Evolutionary conservation across 2,797 vertebrate genomes (phyloP), one percentile per base, ranked within the genome.

Genomic region (Lophura swinhoii): DNA sequence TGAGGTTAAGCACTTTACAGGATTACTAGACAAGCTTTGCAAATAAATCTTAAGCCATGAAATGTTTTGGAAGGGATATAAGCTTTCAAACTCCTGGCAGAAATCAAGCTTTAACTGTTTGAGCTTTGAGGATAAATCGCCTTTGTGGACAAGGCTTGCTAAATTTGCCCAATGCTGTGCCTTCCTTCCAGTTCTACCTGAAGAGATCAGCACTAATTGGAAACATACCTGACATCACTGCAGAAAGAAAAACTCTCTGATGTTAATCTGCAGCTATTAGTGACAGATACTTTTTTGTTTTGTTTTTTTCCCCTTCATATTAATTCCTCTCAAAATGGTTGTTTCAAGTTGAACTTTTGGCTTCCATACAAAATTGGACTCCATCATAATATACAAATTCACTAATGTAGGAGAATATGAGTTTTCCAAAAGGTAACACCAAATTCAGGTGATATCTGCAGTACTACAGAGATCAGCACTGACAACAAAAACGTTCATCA

Each of bases 31-130:
- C 90, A 67, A 94, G 51, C 64, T 88, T 64, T 82, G 63, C 77
- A 94, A 95, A 87, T 73, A 91, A 78, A 79, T 73, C 88, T 91
- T 76, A 87, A 93, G 13, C 43, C 68, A 90, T 60, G 6, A 90
- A 84, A 87, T n/a, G 3, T 67, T 93, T 64, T 88, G 51, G 64
- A 96, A 87, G 35, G 44, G 81, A 76, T 70, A 81, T 3, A 1
- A 91, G 17, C 35, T 56, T 73, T 86, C 75, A 44, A 84, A 71
- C 22, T 73, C 39, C 31, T 67, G 73, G 18, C 63, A 70, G 41
- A 81, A 75, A 74, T 46, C 39, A 80, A 80, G 26, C 18, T 89
- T 68, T 83, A 20, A 18, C 26, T 74, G 3, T 56, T 39, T 41
- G 29, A 29, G 29, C 29, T 91, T 51, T 63, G 43, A 90, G 84